These are phyloP conservation scores for Pelobates cultripes DNA, from an alignment of 2,797 vertebrate genomes.

Conservation along the genomic window DNA sequence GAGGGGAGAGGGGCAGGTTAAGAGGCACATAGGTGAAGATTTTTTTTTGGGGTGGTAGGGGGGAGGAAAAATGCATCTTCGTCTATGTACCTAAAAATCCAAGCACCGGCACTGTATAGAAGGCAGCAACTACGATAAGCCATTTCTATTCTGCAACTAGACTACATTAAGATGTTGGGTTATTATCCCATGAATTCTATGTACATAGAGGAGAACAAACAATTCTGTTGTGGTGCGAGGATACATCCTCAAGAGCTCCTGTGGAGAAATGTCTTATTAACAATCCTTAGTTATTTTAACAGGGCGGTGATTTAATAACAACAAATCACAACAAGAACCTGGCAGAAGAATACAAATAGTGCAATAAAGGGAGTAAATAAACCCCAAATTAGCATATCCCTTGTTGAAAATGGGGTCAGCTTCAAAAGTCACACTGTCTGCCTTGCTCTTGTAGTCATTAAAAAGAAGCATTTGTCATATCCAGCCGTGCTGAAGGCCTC, in stretches of 20 bases:
- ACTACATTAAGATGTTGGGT: neutral
- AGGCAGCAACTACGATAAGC: neutral
- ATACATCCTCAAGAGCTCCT: constrained; percentile 15
- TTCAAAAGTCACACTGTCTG: neutral
- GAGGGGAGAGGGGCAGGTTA: too few species aligned
- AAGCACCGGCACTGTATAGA: too few species aligned
- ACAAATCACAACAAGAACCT: constrained; percentile 40
- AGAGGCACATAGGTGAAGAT: too few species aligned
- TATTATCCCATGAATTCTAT: neutral
- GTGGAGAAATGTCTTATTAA: constrained; percentile 18
- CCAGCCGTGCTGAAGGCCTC: constrained; percentile 19
- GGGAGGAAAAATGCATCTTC: too few species aligned
- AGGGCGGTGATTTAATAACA: constrained; percentile 52
- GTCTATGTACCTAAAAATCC: too few species aligned
- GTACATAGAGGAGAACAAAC: constrained; percentile 5
- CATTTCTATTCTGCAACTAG: neutral
- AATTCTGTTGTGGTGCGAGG: constrained; percentile 12
- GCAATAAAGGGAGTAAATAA: constrained; percentile 41
- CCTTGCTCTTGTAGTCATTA: constrained; percentile 51
- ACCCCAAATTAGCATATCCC: constrained; percentile 26
- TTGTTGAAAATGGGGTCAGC: constrained; percentile 40
- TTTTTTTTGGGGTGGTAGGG: too few species aligned
- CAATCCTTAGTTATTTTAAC: constrained; percentile 50
- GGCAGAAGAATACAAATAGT: constrained; percentile 38
- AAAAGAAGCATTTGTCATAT: constrained; percentile 50